Evolutionary conservation across 2,888 invertebrate species (phyloP).

Genomic region (Callyntrura guangdongensis): DNA sequence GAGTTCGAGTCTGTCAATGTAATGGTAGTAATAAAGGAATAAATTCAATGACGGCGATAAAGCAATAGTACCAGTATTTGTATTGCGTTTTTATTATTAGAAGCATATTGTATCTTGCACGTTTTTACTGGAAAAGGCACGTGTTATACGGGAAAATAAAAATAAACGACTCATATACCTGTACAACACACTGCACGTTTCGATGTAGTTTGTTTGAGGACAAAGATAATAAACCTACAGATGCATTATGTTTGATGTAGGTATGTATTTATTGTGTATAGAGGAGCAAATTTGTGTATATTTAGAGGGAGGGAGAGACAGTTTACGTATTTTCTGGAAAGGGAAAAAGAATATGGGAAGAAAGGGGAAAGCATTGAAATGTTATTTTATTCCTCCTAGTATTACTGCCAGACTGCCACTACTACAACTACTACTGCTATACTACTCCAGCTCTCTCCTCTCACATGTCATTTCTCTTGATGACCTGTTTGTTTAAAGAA

Average conservation of each 20-base stretch:
- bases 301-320: not conserved
- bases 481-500: slow-evolving; percentile 79
- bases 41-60: too few relatives aligned
- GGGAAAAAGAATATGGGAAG: not conserved
- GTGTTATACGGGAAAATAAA: slow-evolving; percentile 7
- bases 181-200: not conserved
- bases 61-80: not conserved
- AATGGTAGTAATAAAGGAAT: too few relatives aligned
- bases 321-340: not conserved
- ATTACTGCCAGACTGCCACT: not conserved
- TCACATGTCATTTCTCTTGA: slow-evolving; percentile 73
- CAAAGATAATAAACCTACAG: too few relatives aligned
- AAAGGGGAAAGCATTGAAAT: slow-evolving; percentile 66
- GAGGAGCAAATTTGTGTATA: not conserved
- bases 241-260: too few relatives aligned
- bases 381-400: slow-evolving; percentile 28
- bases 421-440: not conserved
- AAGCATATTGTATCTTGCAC: too few relatives aligned
- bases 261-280: too few relatives aligned
- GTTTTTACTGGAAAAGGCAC: not conserved
- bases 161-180: not conserved
- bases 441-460: slow-evolving; percentile 44
- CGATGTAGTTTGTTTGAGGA: too few relatives aligned
- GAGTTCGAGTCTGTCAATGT: slow-evolving; percentile 32
- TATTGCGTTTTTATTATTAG: too few relatives aligned